Percentiles rank a stretch among this genome's conserved stretches.
These are phyloP conservation scores for Epiblema foenella DNA, from an alignment of 2,888 invertebrate genomes.

Conservation along the genomic window DNA sequence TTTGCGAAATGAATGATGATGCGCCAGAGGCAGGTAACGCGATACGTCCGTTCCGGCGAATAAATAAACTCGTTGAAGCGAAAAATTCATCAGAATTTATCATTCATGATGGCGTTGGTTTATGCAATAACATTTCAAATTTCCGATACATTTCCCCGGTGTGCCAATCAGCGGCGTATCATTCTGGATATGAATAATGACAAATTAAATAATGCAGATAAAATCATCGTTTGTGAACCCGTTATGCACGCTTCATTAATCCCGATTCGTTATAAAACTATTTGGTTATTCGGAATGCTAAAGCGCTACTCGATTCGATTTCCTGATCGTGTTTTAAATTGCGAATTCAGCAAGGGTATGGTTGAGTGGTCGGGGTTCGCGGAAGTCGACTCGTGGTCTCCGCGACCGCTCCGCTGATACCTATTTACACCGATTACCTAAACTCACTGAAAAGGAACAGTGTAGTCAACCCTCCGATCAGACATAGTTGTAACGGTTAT, in stretches of 20 bases:
- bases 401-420: conserved; percentile 59
- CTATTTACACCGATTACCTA: not conserved
- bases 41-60: conserved; percentile 67
- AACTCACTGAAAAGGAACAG: not conserved
- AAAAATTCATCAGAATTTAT: conserved; percentile 75
- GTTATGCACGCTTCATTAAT: conserved; percentile 31
- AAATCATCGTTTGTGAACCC: conserved; percentile 34
- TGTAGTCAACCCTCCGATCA: not conserved
- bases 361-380: conserved; percentile 17
- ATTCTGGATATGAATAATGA: conserved; percentile 39
- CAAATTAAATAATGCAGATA: conserved; percentile 46
- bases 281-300: conserved; percentile 31
- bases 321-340: conserved; percentile 35
- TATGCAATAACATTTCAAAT: conserved; percentile 54
- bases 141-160: conserved; percentile 45
- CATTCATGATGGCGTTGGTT: conserved; percentile 60
- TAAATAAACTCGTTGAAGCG: conserved; percentile 77
- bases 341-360: conserved; percentile 28
- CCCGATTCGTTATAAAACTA: conserved; percentile 31
- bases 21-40: conserved; percentile 70
- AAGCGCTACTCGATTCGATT: conserved; percentile 35
- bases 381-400: conserved; percentile 22
- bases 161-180: conserved; percentile 43
- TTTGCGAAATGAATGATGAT: conserved; percentile 73
- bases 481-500: not conserved